Evolutionary conservation across 2,113 vertebrate genomes (phyloP).

Genomic region (Urocynchramus pylzowi): DNA sequence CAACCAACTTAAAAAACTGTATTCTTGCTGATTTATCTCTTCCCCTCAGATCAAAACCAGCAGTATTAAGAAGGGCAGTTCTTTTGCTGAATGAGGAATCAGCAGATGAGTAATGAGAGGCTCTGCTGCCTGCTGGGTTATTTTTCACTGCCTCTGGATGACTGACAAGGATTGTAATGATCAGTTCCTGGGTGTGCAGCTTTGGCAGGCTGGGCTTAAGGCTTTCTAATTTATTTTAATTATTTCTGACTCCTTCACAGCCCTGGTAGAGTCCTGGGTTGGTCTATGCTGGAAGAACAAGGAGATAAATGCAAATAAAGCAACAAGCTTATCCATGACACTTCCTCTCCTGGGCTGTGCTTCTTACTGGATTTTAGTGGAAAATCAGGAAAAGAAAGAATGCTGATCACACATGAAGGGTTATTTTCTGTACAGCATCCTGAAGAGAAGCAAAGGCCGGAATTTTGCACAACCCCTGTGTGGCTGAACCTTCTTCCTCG

Average conservation of each 20-base stretch:
- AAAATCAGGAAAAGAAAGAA: not conserved
- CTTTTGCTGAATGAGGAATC: conserved; percentile 40
- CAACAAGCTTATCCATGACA: not conserved
- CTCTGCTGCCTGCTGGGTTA: not conserved
- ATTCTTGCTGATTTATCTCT: conserved; percentile 40
- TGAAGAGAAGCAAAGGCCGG: not conserved
- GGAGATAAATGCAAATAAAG: not conserved
- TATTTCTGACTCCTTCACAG: not conserved
- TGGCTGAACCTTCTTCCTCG: not conserved
- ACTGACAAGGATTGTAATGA: not conserved
- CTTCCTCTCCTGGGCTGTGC: not conserved
- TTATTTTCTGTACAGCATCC: not conserved
- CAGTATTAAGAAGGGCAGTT: not conserved
- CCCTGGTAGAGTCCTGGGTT: not conserved
- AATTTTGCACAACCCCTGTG: not conserved
- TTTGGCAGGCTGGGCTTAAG: not conserved
- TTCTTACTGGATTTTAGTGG: not conserved
- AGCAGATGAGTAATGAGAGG: conserved; percentile 36
- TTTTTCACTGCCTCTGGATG: not conserved
- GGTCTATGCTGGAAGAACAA: not conserved
- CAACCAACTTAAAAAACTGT: not conserved
- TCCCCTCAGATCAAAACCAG: conserved; percentile 25
- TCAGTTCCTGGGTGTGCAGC: not conserved
- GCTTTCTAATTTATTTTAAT: not conserved
- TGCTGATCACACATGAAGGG: not conserved